Percentiles rank a stretch among this genome's conserved stretches.
Conservation (phyloP, 2,797 vertebrate species). For the Tadarida brasiliensis region DNA sequence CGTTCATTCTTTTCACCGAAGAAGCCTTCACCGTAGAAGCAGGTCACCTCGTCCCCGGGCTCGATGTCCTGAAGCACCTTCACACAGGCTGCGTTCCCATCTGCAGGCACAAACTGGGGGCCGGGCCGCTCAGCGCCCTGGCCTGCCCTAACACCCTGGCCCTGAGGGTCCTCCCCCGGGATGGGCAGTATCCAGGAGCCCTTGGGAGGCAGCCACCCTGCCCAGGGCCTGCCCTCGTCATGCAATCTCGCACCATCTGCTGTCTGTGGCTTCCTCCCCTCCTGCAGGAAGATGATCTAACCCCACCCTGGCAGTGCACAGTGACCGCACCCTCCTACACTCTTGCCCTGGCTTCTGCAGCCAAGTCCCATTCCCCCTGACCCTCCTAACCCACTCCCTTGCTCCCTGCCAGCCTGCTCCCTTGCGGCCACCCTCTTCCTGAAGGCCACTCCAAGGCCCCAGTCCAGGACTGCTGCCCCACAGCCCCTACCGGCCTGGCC, state of each 20-base stretch:
- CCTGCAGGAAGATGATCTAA: not conserved
- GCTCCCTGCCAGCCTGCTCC: no score
- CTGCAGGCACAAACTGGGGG: conserved; percentile 93
- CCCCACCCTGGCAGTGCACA: not conserved
- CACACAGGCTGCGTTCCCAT: conserved; percentile 94
- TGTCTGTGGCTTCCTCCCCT: not conserved
- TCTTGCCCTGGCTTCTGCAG: not conserved
- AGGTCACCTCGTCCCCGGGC: conserved; percentile 96
- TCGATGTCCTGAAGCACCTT: conserved; percentile 95
- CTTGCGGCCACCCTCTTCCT: rapidly evolving
- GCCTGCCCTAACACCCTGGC: not conserved
- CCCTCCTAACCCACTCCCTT: rapidly evolving
- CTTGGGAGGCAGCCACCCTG: not conserved
- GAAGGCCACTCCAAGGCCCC: not conserved
- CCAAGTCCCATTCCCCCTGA: not conserved
- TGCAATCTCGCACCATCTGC: rapidly evolving
- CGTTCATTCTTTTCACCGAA: conserved; percentile 97
- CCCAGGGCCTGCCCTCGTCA: not conserved
- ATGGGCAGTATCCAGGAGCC: not conserved
- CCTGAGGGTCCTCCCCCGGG: not conserved
- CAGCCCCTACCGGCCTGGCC: not conserved
- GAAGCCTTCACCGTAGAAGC: conserved; percentile 97
- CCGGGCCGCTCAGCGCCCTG: not conserved
- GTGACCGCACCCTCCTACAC: not conserved
- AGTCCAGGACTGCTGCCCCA: not conserved